Conservation (phyloP, 2,113 vertebrate genomes). For the Grammomys dolichurus region DNA sequence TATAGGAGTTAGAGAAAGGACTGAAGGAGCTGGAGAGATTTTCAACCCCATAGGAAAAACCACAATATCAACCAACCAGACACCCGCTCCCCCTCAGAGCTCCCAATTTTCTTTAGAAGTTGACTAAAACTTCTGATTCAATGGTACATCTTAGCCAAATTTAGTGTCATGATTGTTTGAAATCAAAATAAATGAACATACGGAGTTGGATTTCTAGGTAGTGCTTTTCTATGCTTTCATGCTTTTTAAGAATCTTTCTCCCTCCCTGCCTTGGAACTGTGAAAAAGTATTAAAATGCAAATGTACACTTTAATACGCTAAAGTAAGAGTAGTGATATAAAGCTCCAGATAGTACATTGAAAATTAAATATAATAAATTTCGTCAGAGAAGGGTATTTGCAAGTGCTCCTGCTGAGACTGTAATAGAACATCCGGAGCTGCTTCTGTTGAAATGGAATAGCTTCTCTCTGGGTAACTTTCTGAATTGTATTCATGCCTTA, state of each 20-base stretch:
- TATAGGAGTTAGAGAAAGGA: no score
- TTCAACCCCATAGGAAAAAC: no score
- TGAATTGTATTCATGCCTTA: not conserved
- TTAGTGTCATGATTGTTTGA: not conserved
- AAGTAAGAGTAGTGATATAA: not conserved
- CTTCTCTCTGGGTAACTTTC: not conserved
- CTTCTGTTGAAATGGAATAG: not conserved
- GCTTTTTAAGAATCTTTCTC: no score
- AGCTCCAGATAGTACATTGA: not conserved
- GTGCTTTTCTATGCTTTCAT: not conserved
- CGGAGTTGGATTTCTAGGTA: not conserved
- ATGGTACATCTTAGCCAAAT: not conserved
- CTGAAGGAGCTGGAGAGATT: no score
- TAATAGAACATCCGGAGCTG: fast-evolving
- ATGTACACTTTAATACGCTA: not conserved
- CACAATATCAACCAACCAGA: no score
- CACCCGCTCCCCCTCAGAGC: no score
- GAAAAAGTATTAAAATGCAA: not conserved
- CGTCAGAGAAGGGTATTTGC: not conserved
- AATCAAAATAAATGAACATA: not conserved
- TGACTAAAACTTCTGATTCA: not conserved
- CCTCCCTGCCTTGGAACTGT: not conserved
- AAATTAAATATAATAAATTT: not conserved
- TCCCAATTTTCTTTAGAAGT: not conserved
- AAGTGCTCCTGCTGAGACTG: not conserved